These are phyloP conservation scores for Phalacrocorax brasilianus DNA, from an alignment of 2,113 vertebrate genomes.

Conservation along the genomic window DNA sequence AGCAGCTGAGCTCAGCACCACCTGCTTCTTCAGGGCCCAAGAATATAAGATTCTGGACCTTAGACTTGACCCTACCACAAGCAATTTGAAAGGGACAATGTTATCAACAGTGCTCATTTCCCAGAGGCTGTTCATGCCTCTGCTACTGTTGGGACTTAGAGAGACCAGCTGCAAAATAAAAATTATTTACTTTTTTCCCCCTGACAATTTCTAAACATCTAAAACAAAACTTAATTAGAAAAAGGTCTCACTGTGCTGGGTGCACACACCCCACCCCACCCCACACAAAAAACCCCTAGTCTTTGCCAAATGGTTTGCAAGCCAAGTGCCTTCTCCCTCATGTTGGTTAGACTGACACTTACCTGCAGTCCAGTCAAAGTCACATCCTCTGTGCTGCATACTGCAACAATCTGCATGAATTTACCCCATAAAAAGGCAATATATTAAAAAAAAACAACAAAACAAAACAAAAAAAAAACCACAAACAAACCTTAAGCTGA, in stretches of 20 bases:
- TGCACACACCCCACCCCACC: background rate
- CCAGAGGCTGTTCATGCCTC: background rate
- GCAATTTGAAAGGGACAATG: background rate
- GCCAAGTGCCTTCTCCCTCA: background rate
- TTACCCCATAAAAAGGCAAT: background rate
- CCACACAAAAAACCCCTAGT: no score
- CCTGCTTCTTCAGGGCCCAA: background rate
- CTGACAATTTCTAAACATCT: background rate
- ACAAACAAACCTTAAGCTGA: background rate
- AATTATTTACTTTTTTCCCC: background rate
- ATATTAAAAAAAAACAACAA: no score
- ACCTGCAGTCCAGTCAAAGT: background rate
- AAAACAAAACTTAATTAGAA: background rate
- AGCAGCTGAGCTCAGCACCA: background rate
- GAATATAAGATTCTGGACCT: background rate
- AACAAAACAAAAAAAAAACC: no score
- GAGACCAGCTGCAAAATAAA: background rate
- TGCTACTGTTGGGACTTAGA: background rate
- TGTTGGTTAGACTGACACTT: background rate
- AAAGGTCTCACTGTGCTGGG: background rate
- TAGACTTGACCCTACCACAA: background rate
- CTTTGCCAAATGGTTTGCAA: background rate
- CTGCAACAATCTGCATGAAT: background rate
- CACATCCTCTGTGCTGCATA: background rate
- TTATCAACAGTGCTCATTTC: background rate